Evolutionary conservation across 2,888 invertebrate genomes (phyloP).

Genomic region (Smittia sp.): DNA sequence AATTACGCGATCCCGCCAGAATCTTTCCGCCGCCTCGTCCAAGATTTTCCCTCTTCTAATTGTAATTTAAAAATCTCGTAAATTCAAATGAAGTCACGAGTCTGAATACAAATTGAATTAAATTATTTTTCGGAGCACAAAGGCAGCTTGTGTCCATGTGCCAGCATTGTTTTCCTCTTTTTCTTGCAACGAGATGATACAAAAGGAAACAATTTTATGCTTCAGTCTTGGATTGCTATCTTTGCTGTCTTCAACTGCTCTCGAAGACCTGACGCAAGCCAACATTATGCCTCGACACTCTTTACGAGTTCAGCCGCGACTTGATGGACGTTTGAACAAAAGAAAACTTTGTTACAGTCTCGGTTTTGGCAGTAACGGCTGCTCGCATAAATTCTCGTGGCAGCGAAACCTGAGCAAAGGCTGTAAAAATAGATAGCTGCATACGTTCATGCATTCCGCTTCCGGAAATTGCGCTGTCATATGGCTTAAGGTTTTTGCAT

Average conservation of each 20-base stretch:
- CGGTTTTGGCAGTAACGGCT: not conserved
- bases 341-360: not conserved
- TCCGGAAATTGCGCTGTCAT: constrained; percentile 40
- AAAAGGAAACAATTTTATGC: constrained; percentile 21
- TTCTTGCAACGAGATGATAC: constrained; percentile 24
- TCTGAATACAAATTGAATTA: constrained; percentile 40
- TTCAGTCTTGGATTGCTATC: not conserved
- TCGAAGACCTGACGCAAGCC: constrained; percentile 7
- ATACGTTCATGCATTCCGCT: not conserved
- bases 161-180: constrained; percentile 25
- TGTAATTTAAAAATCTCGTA: constrained; percentile 31
- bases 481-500: not conserved
- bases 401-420: not conserved
- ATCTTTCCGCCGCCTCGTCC: not conserved
- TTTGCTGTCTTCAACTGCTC: not conserved
- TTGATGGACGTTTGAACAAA: constrained; percentile 1
- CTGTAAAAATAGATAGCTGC: constrained; percentile 26
- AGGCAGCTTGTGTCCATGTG: constrained; percentile 33
- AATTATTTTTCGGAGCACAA: not conserved
- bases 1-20: constrained; percentile 16
- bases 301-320: not conserved
- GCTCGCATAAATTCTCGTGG: not conserved
- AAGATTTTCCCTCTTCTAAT: constrained; percentile 5
- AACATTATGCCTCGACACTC: constrained; percentile 30
- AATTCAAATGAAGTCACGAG: constrained; percentile 42